Evolutionary conservation across 2,797 vertebrate species (phyloP), one percentile per base, ranked within the genome.

Genomic region (Chloroceryle amazona): DNA sequence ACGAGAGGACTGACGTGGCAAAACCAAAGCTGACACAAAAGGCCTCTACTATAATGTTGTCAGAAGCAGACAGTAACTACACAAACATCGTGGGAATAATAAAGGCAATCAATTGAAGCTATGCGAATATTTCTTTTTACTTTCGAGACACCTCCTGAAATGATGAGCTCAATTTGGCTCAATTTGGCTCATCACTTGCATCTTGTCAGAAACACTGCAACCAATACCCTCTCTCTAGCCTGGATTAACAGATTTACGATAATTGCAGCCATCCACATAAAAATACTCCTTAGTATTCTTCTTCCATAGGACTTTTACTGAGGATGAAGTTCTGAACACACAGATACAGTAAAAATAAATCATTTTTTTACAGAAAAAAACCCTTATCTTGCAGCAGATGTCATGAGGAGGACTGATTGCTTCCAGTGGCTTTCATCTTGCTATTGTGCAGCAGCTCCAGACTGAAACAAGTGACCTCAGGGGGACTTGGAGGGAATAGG

Each of bases 61-160:
- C 75, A 81, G 57, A 58, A 82, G 62, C 22, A 46, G 58, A 44
- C 63, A 90, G 28, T 28, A 87, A 72, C 82, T 41, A 90, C 33
- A 80, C 47, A 90, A 89, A 44, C 23, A 67, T 26, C 8, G 55
- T 13, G 20, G 52, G 70, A 84, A 91, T 73, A 81, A 89, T 60
- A 79, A 4, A 91, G 28, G 23, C 74, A 94, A 86, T 89, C 91
- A 66, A 92, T 1, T 26, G 26, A 92, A 91, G 44, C 21, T 76
- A 39, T 31, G n/a, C 22, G 58, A 86, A 44, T 84, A 86, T 42
- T 81, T 88, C 54, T 89, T 91, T 84, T 75, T 75, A 67, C 93
- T 92, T 92, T 73, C 66, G 90, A 82, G 81, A 93, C 63, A 82
- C 5, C 23, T 54, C 26, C 75, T 90, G 67, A 85, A 95, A 93